phyloP scores from a whole-genome alignment of 2,888 invertebrate genomes.

The Conus canariensis region DNA sequence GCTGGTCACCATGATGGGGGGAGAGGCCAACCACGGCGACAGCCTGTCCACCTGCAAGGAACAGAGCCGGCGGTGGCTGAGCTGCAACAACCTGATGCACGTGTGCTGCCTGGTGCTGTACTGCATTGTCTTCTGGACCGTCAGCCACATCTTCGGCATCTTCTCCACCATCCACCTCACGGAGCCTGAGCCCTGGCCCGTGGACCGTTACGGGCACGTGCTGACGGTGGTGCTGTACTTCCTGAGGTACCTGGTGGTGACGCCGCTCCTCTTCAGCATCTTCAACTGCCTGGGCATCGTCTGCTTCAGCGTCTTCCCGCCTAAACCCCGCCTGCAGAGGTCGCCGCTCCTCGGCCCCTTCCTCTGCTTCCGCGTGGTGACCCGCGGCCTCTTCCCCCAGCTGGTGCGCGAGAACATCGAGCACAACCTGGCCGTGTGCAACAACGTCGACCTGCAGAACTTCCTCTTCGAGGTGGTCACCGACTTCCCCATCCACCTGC shows the following conservation, averaged over 20 bases:
- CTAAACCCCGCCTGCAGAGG: conserved; percentile 63
- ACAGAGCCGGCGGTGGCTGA: not conserved
- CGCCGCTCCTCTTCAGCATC: conserved; percentile 64
- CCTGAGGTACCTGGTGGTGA: conserved; percentile 58
- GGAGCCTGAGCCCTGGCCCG: conserved; percentile 40
- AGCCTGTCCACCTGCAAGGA: not conserved
- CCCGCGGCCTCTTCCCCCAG: conserved; percentile 58
- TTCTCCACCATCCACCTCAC: conserved; percentile 29
- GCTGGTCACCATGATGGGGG: not conserved
- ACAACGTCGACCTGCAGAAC: conserved; percentile 56
- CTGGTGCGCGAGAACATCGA: conserved; percentile 54
- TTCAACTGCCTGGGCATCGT: conserved; percentile 68
- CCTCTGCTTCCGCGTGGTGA: conserved; percentile 64
- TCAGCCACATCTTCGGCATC: conserved; percentile 21
- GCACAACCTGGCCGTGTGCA: conserved; percentile 51
- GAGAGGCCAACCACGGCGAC: not conserved
- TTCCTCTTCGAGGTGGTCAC: conserved; percentile 65
- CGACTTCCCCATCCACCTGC: conserved; percentile 51
- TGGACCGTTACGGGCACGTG: conserved; percentile 58
- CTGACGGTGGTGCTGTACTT: conserved; percentile 60
- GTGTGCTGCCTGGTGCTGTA: conserved; percentile 27
- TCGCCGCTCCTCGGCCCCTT: conserved; percentile 66
- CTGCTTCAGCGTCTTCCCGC: conserved; percentile 64
- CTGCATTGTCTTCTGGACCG: conserved; percentile 28
- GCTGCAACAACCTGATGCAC: conserved; percentile 39